Evolutionary conservation across 2,888 invertebrate species (phyloP).

Genomic region (Habrosyne pyritoides): DNA sequence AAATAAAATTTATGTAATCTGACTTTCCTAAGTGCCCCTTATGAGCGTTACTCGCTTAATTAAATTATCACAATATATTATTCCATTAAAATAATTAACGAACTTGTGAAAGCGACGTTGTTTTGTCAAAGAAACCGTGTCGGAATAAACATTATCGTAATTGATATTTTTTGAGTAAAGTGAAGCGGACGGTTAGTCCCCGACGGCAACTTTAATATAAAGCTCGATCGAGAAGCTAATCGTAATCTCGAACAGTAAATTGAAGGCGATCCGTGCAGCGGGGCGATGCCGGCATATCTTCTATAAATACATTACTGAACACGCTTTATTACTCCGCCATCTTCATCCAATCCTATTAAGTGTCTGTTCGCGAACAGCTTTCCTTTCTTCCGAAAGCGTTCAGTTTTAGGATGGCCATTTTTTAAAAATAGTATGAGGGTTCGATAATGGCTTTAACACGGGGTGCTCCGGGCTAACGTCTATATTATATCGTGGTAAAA

Average conservation of each 20-base stretch:
- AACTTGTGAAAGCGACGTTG: constrained; percentile 42
- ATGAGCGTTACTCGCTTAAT: constrained; percentile 55
- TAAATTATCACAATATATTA: constrained; percentile 60
- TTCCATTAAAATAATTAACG: constrained; percentile 63
- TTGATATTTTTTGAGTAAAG: constrained; percentile 34
- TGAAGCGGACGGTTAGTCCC: constrained; percentile 20
- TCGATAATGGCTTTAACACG: constrained; percentile 76
- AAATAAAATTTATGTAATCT: constrained; percentile 26
- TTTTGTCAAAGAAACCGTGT: constrained; percentile 28
- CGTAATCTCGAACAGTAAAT: constrained; percentile 67
- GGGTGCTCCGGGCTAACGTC: constrained; percentile 58
- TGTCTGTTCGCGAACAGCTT: constrained; percentile 70
- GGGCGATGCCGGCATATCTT: constrained; percentile 62
- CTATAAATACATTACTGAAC: constrained; percentile 81
- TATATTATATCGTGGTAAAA: constrained; percentile 60
- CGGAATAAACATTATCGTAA: constrained; percentile 27
- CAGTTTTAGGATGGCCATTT: constrained; percentile 75
- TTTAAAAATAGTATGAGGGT: constrained; percentile 75
- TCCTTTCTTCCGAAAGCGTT: constrained; percentile 59
- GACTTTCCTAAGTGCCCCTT: constrained; percentile 44
- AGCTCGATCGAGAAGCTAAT: constrained; percentile 56
- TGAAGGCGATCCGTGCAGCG: constrained; percentile 66
- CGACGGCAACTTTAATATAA: constrained; percentile 39
- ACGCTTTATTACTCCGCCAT: constrained; percentile 81
- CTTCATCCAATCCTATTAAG: constrained; percentile 81